These are phyloP conservation scores for Cheilosia grossa DNA, from an alignment of 2,888 invertebrate species.

Conservation along the genomic window DNA sequence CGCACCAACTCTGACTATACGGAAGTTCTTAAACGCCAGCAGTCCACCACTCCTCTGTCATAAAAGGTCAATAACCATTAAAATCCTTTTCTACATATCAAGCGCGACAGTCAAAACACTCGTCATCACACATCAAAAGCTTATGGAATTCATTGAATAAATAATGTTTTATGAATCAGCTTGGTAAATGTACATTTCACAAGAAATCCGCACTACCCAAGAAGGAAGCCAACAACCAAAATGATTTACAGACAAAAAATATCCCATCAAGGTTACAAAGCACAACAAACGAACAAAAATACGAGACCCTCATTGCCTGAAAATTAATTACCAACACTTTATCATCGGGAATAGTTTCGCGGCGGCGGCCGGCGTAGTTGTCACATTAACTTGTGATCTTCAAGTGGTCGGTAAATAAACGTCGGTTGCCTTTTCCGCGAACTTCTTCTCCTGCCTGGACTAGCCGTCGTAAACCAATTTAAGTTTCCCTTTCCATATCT, in stretches of 20 bases:
- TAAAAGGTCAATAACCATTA: constrained; percentile 53
- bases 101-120: constrained; percentile 43
- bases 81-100: constrained; percentile 40
- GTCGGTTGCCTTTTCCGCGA: neutral
- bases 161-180: constrained; percentile 43
- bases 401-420: constrained; percentile 47
- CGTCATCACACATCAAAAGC: constrained; percentile 25
- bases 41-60: constrained; percentile 33
- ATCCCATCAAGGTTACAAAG: constrained; percentile 47
- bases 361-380: constrained; percentile 22
- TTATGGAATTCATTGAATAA: constrained; percentile 50
- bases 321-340: constrained; percentile 46
- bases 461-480: constrained; percentile 9
- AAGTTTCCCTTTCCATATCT: constrained; percentile 21
- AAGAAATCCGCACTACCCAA: constrained; percentile 25
- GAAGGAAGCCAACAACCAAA: constrained; percentile 35
- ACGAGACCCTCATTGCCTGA: neutral
- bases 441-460: constrained; percentile 1
- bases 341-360: constrained; percentile 24
- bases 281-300: constrained; percentile 1
- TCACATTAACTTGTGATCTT: constrained; percentile 57
- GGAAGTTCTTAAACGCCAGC: constrained; percentile 61
- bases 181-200: constrained; percentile 25
- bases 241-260: constrained; percentile 33
- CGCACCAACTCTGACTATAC: constrained; percentile 9